phyloP scores from a whole-genome alignment of 1,140 invertebrate genomes.

The Adelges cooleyi region DNA sequence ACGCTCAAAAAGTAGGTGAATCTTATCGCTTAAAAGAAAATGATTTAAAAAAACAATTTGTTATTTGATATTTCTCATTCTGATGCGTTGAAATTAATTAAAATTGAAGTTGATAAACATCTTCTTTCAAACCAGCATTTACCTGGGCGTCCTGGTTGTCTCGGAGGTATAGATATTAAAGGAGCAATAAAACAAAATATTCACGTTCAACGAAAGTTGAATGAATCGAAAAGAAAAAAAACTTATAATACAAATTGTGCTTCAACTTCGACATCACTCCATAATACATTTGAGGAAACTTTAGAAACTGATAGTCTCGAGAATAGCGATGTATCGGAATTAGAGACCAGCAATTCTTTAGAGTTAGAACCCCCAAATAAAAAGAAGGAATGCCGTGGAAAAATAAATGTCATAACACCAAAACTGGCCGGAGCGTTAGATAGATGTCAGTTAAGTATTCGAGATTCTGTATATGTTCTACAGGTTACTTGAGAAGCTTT shows the following conservation, averaged over 20 bases:
- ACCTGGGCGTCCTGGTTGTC: slow-evolving; percentile 23
- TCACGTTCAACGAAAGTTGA: neutral
- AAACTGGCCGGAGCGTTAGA: slow-evolving; percentile 32
- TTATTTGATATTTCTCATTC: slow-evolving; percentile 35
- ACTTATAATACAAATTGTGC: neutral
- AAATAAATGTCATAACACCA: slow-evolving; percentile 31
- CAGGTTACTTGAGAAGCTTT: slow-evolving; percentile 28
- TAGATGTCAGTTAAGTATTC: slow-evolving; percentile 31
- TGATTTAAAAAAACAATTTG: slow-evolving; percentile 29
- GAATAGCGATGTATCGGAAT: too few relatives aligned
- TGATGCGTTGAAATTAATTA: slow-evolving; percentile 31
- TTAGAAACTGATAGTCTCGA: neutral
- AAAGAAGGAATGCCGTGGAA: neutral
- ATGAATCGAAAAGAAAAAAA: neutral
- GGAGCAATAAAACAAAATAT: neutral
- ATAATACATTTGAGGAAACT: neutral
- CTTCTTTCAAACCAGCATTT: slow-evolving; percentile 31
- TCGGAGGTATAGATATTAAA: slow-evolving; percentile 16
- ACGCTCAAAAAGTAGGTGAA: slow-evolving; percentile 18
- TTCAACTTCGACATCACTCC: neutral
- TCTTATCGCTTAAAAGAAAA: slow-evolving; percentile 29
- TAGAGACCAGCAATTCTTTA: neutral
- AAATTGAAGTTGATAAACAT: slow-evolving; percentile 30
- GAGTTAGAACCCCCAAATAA: neutral
- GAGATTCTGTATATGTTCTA: slow-evolving; percentile 33